A percentile compares a stretch with the other conserved stretches of the same genome.
These are phyloP conservation scores for Sclerodermus sp. DNA, from an alignment of 2,888 invertebrate genomes.

Conservation along the genomic window DNA sequence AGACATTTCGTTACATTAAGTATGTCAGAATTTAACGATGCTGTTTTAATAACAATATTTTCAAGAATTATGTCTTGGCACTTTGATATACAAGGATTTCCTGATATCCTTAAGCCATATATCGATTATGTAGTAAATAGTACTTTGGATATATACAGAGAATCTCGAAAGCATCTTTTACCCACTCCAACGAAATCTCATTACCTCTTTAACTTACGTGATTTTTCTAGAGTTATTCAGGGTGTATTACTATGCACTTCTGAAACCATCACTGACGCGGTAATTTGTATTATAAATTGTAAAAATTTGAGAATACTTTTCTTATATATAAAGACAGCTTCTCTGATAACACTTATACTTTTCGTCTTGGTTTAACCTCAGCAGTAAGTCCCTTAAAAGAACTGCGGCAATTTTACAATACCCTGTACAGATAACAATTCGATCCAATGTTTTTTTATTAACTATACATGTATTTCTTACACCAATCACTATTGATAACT, in stretches of 20 bases:
- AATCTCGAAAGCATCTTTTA: conserved; percentile 74
- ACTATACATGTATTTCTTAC: too few species aligned
- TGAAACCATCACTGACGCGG: conserved; percentile 79
- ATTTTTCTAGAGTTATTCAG: conserved; percentile 90
- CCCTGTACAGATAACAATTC: too few species aligned
- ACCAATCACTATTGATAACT: too few species aligned
- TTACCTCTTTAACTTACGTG: conserved; percentile 91
- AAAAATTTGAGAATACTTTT: not conserved
- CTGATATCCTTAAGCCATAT: conserved; percentile 83
- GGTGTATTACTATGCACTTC: conserved; percentile 88
- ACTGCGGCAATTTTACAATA: too few species aligned
- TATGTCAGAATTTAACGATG: conserved; percentile 88
- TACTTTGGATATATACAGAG: conserved; percentile 84
- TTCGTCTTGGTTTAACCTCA: too few species aligned
- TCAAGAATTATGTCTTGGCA: conserved; percentile 91
- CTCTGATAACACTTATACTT: too few species aligned
- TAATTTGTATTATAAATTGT: conserved; percentile 18
- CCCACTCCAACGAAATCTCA: conserved; percentile 94
- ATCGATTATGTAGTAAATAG: conserved; percentile 82
- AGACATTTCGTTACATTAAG: conserved; percentile 84
- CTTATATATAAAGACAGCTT: too few species aligned
- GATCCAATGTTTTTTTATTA: too few species aligned
- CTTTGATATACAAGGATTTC: conserved; percentile 86
- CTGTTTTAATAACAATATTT: conserved; percentile 81
- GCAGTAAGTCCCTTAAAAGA: too few species aligned